These are phyloP conservation scores for Pterobdella sp. DNA, from an alignment of 2,888 invertebrate species.

Conservation along the genomic window DNA sequence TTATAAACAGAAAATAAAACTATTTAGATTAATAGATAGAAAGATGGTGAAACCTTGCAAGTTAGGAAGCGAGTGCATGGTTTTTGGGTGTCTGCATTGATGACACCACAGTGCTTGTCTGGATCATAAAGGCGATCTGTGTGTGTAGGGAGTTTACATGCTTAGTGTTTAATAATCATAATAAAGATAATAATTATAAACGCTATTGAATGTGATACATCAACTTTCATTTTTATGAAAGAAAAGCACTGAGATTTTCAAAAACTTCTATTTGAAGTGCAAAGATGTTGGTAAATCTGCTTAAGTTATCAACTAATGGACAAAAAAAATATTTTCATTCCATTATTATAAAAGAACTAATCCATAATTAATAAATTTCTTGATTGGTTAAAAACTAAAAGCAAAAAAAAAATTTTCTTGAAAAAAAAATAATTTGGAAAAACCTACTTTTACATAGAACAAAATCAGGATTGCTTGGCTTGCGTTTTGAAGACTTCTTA, in stretches of 20 bases:
- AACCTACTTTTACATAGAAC: slow-evolving; percentile 26
- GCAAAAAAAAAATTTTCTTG: too few species aligned
- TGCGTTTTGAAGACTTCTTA: slow-evolving; percentile 13
- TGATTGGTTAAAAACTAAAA: too few species aligned
- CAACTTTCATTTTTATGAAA: too few species aligned
- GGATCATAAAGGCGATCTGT: slow-evolving; percentile 67
- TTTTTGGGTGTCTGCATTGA: slow-evolving; percentile 59
- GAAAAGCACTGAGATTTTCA: neutral
- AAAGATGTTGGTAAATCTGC: too few species aligned
- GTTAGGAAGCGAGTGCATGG: slow-evolving; percentile 74
- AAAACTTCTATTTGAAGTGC: neutral
- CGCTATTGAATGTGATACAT: neutral
- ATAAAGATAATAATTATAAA: neutral
- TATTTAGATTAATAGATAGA: neutral
- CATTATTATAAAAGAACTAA: too few species aligned
- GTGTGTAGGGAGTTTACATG: neutral
- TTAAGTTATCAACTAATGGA: too few species aligned
- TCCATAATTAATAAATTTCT: too few species aligned
- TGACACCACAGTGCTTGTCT: slow-evolving; percentile 73
- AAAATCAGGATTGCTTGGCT: slow-evolving; percentile 18
- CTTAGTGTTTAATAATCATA: neutral
- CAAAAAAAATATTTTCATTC: too few species aligned
- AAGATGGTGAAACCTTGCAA: slow-evolving; percentile 50
- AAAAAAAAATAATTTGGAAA: too few species aligned
- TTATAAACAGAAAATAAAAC: slow-evolving; percentile 5